Conservation (phyloP, 2,113 vertebrate species). For the Arizona elegans region DNA sequence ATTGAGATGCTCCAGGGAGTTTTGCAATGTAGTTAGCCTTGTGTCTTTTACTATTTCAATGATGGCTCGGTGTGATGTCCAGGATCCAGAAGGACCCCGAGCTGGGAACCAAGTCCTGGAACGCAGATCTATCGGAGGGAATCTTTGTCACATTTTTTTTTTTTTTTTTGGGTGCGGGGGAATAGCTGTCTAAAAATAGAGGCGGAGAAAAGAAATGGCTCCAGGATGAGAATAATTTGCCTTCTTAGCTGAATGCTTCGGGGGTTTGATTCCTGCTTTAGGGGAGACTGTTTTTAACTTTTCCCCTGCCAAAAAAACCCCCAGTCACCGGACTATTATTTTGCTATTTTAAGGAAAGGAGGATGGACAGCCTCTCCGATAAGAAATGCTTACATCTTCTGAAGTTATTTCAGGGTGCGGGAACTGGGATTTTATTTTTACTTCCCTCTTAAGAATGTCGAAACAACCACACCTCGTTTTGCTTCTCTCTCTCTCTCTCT, state of each 20-base stretch:
- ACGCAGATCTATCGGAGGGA: background rate
- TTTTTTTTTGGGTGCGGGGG: background rate
- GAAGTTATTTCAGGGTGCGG: background rate
- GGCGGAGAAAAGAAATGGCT: conserved; percentile 51
- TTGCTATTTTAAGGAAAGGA: background rate
- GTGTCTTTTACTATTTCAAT: too few relatives aligned
- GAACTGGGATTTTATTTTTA: background rate
- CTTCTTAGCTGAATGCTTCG: conserved; percentile 43
- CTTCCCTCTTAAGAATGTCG: background rate
- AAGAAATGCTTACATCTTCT: background rate
- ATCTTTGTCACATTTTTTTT: background rate
- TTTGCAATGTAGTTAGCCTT: too few relatives aligned
- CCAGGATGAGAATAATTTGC: conserved; percentile 52
- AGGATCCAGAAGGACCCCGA: background rate
- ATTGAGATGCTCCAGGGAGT: too few relatives aligned
- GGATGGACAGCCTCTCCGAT: background rate
- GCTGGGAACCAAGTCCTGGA: conserved; percentile 49
- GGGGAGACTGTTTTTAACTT: conserved; percentile 45
- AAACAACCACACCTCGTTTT: background rate
- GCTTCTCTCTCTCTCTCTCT: too few relatives aligned
- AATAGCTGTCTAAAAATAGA: conserved; percentile 67
- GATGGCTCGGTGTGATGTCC: background rate
- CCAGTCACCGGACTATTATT: background rate
- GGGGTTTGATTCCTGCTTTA: conserved; percentile 13
- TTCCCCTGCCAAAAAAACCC: background rate